phyloP scores from a whole-genome alignment of 1,140 invertebrate species.

The Calliopsis andreniformis region DNA sequence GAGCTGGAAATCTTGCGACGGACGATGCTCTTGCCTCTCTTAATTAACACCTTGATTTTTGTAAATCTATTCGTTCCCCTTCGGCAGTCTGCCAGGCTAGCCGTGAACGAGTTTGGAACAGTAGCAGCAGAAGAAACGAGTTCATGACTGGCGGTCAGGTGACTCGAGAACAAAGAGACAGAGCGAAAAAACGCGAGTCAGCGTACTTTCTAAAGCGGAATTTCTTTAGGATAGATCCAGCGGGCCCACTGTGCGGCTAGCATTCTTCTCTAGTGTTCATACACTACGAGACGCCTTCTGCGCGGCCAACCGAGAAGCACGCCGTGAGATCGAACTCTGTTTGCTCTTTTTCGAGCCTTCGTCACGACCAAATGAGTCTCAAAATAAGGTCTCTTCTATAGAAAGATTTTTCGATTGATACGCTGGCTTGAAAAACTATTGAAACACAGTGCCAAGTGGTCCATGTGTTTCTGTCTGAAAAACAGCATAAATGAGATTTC shows the following conservation, averaged over 20 bases:
- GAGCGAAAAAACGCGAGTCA: conserved; percentile 16
- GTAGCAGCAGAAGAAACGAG: conserved; percentile 37
- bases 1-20: no score
- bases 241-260: background rate
- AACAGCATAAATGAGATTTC: no score
- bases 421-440: no score
- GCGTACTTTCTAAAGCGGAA: conserved; percentile 55
- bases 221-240: conserved; percentile 11
- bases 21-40: background rate
- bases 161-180: conserved; percentile 22
- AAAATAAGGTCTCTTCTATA: no score
- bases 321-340: no score
- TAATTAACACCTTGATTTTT: conserved; percentile 5
- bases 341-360: no score
- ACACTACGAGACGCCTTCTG: background rate
- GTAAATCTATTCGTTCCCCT: conserved; percentile 20
- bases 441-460: no score
- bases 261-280: conserved; percentile 19
- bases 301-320: no score
- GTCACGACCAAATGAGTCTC: no score
- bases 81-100: conserved; percentile 10
- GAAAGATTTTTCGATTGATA: no score
- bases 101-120: conserved; percentile 26
- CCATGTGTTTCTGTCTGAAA: no score
- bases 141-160: conserved; percentile 39